A percentile compares a stretch with the other conserved stretches of the same genome.
phyloP scores from a whole-genome alignment of 2,888 invertebrate genomes.

The Drosophila acutilabella region DNA sequence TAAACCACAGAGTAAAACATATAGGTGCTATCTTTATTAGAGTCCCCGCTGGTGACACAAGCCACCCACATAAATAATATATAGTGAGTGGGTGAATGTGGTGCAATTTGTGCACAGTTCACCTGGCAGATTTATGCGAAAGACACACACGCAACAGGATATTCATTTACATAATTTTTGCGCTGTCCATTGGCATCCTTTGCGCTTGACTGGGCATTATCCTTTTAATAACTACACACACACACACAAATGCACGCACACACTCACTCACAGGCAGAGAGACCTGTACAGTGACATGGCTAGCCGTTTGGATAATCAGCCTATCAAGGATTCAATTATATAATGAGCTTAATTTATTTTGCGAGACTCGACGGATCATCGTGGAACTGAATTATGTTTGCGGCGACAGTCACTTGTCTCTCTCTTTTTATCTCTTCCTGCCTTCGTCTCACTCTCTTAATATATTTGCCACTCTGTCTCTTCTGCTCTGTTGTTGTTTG shows the following conservation, averaged over 20 bases:
- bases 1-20: neutral
- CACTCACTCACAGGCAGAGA: neutral
- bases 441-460: constrained; percentile 11
- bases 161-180: constrained; percentile 79
- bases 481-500: constrained; percentile 27
- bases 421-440: constrained; percentile 9
- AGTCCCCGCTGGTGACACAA: neutral
- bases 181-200: constrained; percentile 71
- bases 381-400: constrained; percentile 57
- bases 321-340: constrained; percentile 81
- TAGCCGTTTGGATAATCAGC: constrained; percentile 79
- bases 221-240: constrained; percentile 68
- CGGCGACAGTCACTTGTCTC: constrained; percentile 48
- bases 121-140: constrained; percentile 48
- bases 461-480: constrained; percentile 5
- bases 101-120: constrained; percentile 16
- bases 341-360: constrained; percentile 81
- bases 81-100: neutral
- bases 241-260: constrained; percentile 9
- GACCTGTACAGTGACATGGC: constrained; percentile 29
- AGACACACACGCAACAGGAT: constrained; percentile 66
- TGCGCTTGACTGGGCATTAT: constrained; percentile 77
- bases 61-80: neutral
- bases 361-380: constrained; percentile 54
- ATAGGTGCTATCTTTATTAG: constrained; percentile 6